These are phyloP conservation scores for Volucella bombylans DNA, from an alignment of 2,888 invertebrate genomes.

Conservation along the genomic window DNA sequence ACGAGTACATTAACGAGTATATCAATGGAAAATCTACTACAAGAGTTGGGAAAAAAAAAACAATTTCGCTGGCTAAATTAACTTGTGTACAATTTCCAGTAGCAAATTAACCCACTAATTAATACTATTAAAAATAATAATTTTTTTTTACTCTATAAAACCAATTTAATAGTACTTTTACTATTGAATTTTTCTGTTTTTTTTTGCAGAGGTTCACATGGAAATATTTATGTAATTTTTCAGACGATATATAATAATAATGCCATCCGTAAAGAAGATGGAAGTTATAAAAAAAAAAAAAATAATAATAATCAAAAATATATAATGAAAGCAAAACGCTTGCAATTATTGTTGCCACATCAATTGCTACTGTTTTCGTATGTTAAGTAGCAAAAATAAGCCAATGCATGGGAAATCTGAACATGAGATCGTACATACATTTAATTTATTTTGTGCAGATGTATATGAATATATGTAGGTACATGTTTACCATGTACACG, in stretches of 20 bases:
- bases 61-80: conserved; percentile 20
- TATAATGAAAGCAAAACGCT: conserved; percentile 11
- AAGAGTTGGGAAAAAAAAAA: conserved; percentile 5
- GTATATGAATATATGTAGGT: too few species aligned
- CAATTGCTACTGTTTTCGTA: conserved; percentile 32
- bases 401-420: not conserved
- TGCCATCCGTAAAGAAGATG: conserved; percentile 25
- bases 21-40: conserved; percentile 9
- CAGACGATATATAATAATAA: conserved; percentile 45
- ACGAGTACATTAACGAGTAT: not conserved
- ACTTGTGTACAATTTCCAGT: conserved; percentile 28
- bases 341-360: conserved; percentile 55
- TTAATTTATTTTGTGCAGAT: conserved; percentile 24
- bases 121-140: conserved; percentile 65
- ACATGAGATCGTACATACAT: conserved; percentile 1
- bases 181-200: not conserved
- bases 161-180: conserved; percentile 8
- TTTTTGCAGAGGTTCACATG: conserved; percentile 4
- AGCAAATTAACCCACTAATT: conserved; percentile 57
- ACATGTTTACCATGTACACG: too few species aligned
- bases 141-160: not conserved
- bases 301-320: conserved; percentile 29
- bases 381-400: conserved; percentile 47
- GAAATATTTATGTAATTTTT: conserved; percentile 43
- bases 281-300: conserved; percentile 3